phyloP scores from a whole-genome alignment of 2,113 vertebrate species.

The Mustela lutreola region DNA sequence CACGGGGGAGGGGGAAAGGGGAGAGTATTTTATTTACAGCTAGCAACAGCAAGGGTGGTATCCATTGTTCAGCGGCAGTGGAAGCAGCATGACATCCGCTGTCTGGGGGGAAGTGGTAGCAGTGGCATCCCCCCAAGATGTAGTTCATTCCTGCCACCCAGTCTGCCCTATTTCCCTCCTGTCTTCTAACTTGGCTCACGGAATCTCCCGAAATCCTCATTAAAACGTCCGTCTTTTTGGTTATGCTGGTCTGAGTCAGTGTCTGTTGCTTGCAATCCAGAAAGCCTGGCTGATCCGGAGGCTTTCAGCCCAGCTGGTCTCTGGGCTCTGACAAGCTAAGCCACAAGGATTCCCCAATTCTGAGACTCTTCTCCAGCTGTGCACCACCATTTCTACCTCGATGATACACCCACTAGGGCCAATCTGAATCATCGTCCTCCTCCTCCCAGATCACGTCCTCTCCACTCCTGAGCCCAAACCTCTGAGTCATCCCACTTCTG shows the following conservation, averaged over 20 bases:
- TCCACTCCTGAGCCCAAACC: not conserved
- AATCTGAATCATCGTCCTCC: not conserved
- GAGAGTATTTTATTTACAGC: not conserved
- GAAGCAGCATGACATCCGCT: not conserved
- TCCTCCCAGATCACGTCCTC: not conserved
- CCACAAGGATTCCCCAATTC: not conserved
- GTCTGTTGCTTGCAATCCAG: not conserved
- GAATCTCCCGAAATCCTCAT: not conserved
- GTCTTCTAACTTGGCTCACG: not conserved
- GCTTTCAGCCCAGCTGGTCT: not conserved
- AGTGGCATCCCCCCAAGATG: not conserved
- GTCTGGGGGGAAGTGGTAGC: not conserved
- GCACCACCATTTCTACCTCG: not conserved
- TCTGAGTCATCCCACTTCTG: not conserved
- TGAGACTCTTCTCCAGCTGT: not conserved
- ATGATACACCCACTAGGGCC: not conserved
- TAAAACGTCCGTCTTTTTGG: not conserved
- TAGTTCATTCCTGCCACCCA: not conserved
- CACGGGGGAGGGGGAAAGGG: rapidly evolving
- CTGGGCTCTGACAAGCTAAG: not conserved
- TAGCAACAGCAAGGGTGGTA: not conserved
- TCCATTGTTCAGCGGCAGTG: not conserved
- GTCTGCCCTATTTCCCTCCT: not conserved
- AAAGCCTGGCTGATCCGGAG: not conserved
- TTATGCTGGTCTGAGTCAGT: too few species aligned